A percentile compares a stretch with the other conserved stretches of the same genome.
These are phyloP conservation scores for Parthenolecanium corni DNA, from an alignment of 2,888 invertebrate genomes.

Conservation along the genomic window DNA sequence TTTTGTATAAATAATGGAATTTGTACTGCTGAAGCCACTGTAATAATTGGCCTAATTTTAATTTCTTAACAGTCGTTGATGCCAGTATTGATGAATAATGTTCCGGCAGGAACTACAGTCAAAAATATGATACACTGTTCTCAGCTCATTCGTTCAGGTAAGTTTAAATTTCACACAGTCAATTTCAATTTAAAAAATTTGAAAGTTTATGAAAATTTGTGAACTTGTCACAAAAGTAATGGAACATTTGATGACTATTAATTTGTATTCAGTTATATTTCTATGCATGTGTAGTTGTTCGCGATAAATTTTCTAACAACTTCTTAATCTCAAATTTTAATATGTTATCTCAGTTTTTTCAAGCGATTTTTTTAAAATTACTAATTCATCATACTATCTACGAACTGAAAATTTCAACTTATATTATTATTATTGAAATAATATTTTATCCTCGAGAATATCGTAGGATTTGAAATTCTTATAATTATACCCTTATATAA, in stretches of 20 bases:
- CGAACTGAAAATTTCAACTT: too few species aligned
- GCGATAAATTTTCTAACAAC: neutral
- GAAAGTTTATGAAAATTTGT: neutral
- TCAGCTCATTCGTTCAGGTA: constrained; percentile 45
- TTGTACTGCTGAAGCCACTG: neutral
- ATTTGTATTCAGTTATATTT: too few species aligned
- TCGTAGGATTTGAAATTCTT: too few species aligned
- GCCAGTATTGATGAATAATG: constrained; percentile 55
- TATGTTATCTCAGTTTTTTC: too few species aligned
- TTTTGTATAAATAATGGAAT: neutral
- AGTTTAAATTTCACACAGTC: neutral
- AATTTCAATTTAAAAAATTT: neutral
- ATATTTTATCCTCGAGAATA: too few species aligned
- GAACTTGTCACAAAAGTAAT: neutral
- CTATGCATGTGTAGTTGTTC: neutral
- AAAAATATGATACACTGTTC: constrained; percentile 59
- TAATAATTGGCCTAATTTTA: neutral
- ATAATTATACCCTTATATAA: too few species aligned
- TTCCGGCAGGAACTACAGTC: constrained; percentile 63
- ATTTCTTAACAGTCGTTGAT: constrained; percentile 43
- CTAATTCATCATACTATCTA: too few species aligned
- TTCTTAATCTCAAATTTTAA: too few species aligned
- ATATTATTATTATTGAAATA: too few species aligned
- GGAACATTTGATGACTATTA: neutral
- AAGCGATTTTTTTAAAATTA: too few species aligned